Evolutionary conservation across 1,140 invertebrate genomes (phyloP).

Genomic region (Drosophila virilis): DNA sequence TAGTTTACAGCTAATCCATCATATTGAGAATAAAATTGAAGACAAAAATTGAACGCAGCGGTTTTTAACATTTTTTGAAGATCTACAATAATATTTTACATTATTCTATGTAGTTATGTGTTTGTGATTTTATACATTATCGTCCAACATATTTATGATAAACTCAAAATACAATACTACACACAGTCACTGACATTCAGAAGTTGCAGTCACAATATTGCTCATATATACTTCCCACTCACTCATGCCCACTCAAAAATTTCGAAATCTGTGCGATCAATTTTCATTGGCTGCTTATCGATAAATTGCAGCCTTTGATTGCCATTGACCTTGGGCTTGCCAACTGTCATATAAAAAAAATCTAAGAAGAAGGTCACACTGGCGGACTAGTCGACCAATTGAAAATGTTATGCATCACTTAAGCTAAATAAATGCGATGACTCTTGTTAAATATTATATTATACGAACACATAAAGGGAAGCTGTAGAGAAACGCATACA

Average conservation of each 20-base stretch:
- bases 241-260: neutral
- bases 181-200: neutral
- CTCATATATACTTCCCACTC: constrained; percentile 2
- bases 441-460: constrained; percentile 26
- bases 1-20: too few species aligned
- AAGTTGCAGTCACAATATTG: neutral
- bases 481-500: constrained; percentile 11
- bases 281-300: constrained; percentile 4
- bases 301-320: constrained; percentile 15
- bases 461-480: constrained; percentile 16
- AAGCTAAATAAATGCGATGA: constrained; percentile 28
- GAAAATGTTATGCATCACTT: constrained; percentile 23
- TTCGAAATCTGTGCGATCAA: constrained; percentile 23
- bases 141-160: neutral
- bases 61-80: too few species aligned
- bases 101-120: too few species aligned
- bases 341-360: constrained; percentile 13
- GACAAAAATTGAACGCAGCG: too few species aligned
- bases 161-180: neutral
- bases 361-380: constrained; percentile 23
- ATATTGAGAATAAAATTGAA: too few species aligned
- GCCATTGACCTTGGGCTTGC: constrained; percentile 30
- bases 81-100: too few species aligned
- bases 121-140: too few species aligned
- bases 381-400: constrained; percentile 17